phyloP scores from a whole-genome alignment of 1,140 invertebrate species.

The Archegozetes longisetosus region DNA sequence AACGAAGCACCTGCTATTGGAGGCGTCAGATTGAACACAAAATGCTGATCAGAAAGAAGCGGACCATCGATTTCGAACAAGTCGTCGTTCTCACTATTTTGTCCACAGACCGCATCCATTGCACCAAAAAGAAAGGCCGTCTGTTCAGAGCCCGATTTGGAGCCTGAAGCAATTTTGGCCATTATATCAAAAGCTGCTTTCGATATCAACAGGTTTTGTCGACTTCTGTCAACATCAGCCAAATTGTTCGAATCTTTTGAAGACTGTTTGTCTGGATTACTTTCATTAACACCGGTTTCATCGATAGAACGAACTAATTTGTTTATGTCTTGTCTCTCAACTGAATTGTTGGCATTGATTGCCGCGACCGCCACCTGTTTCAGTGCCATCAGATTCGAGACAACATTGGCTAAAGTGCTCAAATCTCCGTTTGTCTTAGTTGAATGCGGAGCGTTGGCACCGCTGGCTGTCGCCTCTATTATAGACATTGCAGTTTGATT shows the following conservation, averaged over 20 bases:
- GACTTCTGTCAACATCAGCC: conserved; percentile 1
- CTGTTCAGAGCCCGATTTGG: conserved; percentile 5
- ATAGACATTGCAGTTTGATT: conserved; percentile 6
- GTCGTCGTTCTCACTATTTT: conserved; percentile 29
- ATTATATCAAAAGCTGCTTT: conserved; percentile 53
- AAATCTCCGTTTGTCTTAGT: conserved; percentile 27
- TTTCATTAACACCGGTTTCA: background rate
- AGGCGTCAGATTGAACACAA: conserved; percentile 59
- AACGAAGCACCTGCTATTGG: conserved; percentile 55
- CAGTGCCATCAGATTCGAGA: conserved; percentile 36
- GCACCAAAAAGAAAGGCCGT: conserved; percentile 11
- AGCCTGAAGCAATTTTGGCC: conserved; percentile 38
- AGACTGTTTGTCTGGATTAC: background rate
- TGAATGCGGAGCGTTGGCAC: background rate
- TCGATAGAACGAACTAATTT: background rate
- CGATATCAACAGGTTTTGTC: conserved; percentile 38
- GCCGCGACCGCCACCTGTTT: conserved; percentile 20
- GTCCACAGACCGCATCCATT: conserved; percentile 9
- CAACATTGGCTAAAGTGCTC: conserved; percentile 36
- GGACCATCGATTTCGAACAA: conserved; percentile 37
- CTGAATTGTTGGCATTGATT: background rate
- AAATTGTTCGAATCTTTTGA: background rate
- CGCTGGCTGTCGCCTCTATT: conserved; percentile 11
- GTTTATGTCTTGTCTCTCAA: background rate
- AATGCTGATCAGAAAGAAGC: conserved; percentile 46